A percentile compares a stretch with the other conserved stretches of the same genome.
Conservation (phyloP, 2,888 invertebrate genomes). For the Dusona sp. region DNA sequence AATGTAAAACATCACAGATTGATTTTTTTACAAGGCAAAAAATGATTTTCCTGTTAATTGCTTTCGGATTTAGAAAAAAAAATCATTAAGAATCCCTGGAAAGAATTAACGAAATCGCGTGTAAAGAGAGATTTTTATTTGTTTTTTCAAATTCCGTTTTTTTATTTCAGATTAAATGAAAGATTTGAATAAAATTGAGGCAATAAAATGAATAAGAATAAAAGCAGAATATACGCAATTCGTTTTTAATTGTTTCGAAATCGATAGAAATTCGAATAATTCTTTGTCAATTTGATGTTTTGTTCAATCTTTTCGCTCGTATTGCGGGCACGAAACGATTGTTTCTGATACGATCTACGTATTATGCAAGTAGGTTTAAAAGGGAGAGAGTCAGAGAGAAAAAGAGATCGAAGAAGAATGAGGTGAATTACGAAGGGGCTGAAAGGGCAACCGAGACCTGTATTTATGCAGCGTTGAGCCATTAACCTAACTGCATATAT, state of each 20-base stretch:
- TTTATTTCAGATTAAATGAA: not conserved
- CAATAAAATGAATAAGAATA: not conserved
- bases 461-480: constrained; percentile 44
- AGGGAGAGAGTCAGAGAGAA: constrained; percentile 7
- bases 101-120: not conserved
- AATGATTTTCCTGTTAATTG: constrained; percentile 21
- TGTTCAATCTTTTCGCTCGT: constrained; percentile 7
- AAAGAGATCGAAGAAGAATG: constrained; percentile 23
- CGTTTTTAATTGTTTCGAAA: not conserved
- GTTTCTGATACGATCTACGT: constrained; percentile 24
- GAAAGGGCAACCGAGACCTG: constrained; percentile 16
- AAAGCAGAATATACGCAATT: not conserved
- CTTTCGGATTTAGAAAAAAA: not conserved
- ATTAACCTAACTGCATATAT: constrained; percentile 54
- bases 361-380: constrained; percentile 1
- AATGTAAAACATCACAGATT: constrained; percentile 21
- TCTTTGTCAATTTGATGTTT: not conserved
- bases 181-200: too few species aligned
- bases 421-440: constrained; percentile 41
- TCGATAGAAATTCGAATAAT: constrained; percentile 11
- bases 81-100: not conserved
- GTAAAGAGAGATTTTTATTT: not conserved
- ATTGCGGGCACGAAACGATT: constrained; percentile 23
- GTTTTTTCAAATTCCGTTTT: not conserved
- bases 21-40: not conserved